Evolutionary conservation across 2,888 invertebrate species (phyloP), one percentile per base, ranked within the genome.

Genomic region (Chymomyza fuscimana): DNA sequence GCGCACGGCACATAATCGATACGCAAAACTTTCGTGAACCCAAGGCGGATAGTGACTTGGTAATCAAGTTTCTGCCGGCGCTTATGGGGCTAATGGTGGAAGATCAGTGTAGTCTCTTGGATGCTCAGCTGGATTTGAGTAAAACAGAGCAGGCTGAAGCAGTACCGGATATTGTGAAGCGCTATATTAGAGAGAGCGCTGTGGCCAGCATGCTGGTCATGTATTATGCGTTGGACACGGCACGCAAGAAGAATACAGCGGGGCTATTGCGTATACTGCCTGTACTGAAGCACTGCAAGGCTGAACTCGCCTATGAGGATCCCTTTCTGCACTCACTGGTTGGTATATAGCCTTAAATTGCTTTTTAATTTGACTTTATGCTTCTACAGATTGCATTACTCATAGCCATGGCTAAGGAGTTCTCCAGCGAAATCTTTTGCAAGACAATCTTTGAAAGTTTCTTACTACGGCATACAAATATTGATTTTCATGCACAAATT

Each of bases 1-100:
- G 97, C 91, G 97, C 98, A 5, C 98, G 98, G 98, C 95, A 97
- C 46, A 98, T 99, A 97, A 98, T 99, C 77, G 97, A 98, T 91
- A 97, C 97, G 2, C 96, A 97, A 93, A 96, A 97, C 81, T 98
- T 98, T 88, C 97, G 97, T 89, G 99, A 99, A 91, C 98, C 98
- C 0, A 98, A 98, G 92, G 93, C 98, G 71, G 98, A 98, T 85
- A 95, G 95, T 88, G 96, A 97, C 93, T 95, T 98, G 36, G 96
- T 99, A 0, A 98, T 98, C 0, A 98, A 98, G 92, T 98, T 98
- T 92, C 92, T 99, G 74, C 98, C 99, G 1, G 97, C 97, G 1
- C 92, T 99, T 9, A 97, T 98, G 96, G 97, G 97, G 0, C 93
- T 98, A 9, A 97, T 99, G 95, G 98, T 96, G 0, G 96, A 96